Evolutionary conservation across 2,888 invertebrate genomes (phyloP).

Genomic region (Thymelicus lineola): DNA sequence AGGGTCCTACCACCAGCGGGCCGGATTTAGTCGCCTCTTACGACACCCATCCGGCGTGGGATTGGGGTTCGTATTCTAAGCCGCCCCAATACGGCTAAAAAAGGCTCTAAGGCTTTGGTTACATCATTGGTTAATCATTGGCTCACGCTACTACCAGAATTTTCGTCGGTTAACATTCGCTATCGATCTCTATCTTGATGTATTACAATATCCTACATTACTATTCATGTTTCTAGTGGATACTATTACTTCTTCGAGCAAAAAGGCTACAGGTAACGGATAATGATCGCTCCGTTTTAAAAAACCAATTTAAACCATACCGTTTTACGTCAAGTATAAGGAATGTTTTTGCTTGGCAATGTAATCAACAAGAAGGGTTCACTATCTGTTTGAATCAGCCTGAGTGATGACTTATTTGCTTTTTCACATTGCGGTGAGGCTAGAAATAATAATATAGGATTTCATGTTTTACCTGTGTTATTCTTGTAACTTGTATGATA

Average conservation of each 20-base stretch:
- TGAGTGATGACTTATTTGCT: slow-evolving; percentile 37
- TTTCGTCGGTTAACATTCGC: slow-evolving; percentile 19
- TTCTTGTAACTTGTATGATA: slow-evolving; percentile 16
- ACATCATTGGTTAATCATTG: slow-evolving; percentile 24
- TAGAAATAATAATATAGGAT: slow-evolving; percentile 17
- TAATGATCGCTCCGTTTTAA: slow-evolving; percentile 13
- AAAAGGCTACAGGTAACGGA: slow-evolving; percentile 34
- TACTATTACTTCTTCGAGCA: slow-evolving; percentile 30
- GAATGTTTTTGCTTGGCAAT: slow-evolving; percentile 12
- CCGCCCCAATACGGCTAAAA: too few species aligned
- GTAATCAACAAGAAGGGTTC: slow-evolving; percentile 19
- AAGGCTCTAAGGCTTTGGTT: too few species aligned
- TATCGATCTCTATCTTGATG: slow-evolving; percentile 25
- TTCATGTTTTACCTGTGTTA: slow-evolving; percentile 19
- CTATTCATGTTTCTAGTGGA: slow-evolving; percentile 12
- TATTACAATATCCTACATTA: slow-evolving; percentile 31
- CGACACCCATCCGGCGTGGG: too few species aligned
- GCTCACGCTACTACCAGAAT: slow-evolving; percentile 18
- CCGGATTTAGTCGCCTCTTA: too few species aligned
- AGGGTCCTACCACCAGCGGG: too few species aligned
- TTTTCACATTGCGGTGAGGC: slow-evolving; percentile 25
- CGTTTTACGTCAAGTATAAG: not conserved
- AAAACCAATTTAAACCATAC: slow-evolving; percentile 3
- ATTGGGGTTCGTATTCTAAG: too few species aligned
- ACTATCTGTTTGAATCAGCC: slow-evolving; percentile 33